phyloP scores from a whole-genome alignment of 2,888 invertebrate species.

The Reticulitermes lucifugus region DNA sequence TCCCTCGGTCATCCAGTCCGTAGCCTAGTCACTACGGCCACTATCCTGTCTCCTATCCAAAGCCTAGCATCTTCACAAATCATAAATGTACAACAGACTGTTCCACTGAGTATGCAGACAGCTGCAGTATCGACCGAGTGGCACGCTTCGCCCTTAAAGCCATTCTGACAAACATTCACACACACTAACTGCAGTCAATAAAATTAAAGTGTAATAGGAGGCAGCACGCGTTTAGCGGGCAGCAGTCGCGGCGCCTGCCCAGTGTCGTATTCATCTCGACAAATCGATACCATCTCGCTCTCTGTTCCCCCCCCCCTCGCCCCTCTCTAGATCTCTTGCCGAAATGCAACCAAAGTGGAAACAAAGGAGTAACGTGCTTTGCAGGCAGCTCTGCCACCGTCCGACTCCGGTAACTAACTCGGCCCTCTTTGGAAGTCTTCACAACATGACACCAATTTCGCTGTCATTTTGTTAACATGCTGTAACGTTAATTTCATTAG shows the following conservation, averaged over 20 bases:
- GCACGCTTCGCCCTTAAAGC: constrained; percentile 21
- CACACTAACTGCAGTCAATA: constrained; percentile 40
- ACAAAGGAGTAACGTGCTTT: constrained; percentile 1
- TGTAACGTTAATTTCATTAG: not conserved
- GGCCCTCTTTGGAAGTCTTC: not conserved
- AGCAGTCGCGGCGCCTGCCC: constrained; percentile 32
- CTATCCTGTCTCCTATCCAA: no score
- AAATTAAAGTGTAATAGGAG: constrained; percentile 38
- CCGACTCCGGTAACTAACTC: not conserved
- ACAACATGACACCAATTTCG: not conserved
- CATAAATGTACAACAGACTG: no score
- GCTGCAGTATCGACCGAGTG: constrained; percentile 22
- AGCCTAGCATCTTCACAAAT: no score
- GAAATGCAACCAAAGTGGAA: constrained; percentile 11
- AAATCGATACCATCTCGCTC: constrained; percentile 9
- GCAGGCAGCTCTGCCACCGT: not conserved
- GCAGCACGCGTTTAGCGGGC: not conserved
- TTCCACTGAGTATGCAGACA: not conserved
- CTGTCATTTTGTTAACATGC: not conserved
- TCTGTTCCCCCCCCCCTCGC: not conserved
- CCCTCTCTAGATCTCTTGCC: not conserved
- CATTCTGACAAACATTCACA: constrained; percentile 29
- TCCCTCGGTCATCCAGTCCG: no score
- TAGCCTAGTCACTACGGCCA: no score
- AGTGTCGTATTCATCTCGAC: constrained; percentile 13